Percentiles rank a stretch among this genome's conserved stretches.
phyloP scores from a whole-genome alignment of 1,140 invertebrate species.

The Apis florea region DNA sequence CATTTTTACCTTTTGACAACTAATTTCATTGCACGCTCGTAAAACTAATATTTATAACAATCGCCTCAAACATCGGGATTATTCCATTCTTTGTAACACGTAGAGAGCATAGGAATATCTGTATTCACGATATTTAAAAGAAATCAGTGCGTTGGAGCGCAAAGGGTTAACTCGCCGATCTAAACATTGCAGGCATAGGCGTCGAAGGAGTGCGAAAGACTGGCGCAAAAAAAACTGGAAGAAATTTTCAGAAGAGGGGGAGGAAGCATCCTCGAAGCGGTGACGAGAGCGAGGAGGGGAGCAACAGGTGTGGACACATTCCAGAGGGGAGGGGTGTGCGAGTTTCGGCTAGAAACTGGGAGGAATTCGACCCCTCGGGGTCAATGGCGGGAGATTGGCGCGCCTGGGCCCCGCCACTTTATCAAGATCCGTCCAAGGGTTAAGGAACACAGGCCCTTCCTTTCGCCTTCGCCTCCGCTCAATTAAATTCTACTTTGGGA shows the following conservation, averaged over 20 bases:
- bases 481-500: slow-evolving; percentile 66
- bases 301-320: slow-evolving; percentile 35
- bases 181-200: no score
- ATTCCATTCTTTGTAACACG: no score
- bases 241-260: not conserved
- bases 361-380: slow-evolving; percentile 52
- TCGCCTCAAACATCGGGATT: no score
- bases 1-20: no score
- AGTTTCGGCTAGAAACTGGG: slow-evolving; percentile 36
- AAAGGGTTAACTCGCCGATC: no score
- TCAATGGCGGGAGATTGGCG: not conserved
- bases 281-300: not conserved
- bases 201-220: no score
- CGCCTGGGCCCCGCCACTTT: slow-evolving; percentile 38
- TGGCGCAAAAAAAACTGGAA: no score
- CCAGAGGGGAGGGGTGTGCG: slow-evolving; percentile 27
- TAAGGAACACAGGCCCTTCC: slow-evolving; percentile 43
- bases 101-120: no score
- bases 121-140: no score
- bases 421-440: slow-evolving; percentile 58
- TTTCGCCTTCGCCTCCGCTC: slow-evolving; percentile 61
- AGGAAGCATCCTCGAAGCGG: not conserved
- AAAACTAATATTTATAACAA: no score
- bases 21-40: no score
- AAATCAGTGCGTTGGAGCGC: no score